Base-by-base conservation (phyloP, 2,113 vertebrate genomes). In the Aspidoscelis tigris region DNA sequence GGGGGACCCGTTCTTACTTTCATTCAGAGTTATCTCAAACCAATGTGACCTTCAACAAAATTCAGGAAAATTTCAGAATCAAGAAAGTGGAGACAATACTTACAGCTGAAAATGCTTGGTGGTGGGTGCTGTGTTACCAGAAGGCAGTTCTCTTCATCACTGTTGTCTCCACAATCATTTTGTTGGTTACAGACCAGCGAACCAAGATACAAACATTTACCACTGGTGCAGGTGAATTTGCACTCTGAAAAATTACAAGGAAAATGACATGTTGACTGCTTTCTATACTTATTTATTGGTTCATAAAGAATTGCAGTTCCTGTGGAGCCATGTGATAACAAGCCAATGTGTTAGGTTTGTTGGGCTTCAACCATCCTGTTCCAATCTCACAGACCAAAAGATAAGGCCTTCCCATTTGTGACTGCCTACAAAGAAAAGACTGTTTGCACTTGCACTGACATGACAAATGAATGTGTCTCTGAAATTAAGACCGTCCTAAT, bases 131-230 rank as follows among this genome's bases (percentile, higher is more conserved):
- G 97, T 33, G 98, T 99, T 95, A 98, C 98, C 95, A 98, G 95
- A 43, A 98, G 97, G 91, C 98, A 99, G 95, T 98, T 98, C 93
- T 99, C 98, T 95, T 99, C 98, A 93, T 99, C 98, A 86, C 98
- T 99, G 95, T 99, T 98, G 96, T 99, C 98, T 83, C 98, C 98
- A 94, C 98, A 99, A 96, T 99, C 98, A 87, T 99, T 98, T 95
- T 98, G 96, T 93, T 98, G 98, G 96, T 99, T 98, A 96, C 98
- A 99, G 96, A 99, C 97, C 96, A 98, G 92, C 58, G 98, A 98
- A 91, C 97, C 97, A 94, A 98, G 97, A 94, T 97, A 97, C 95
- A 99, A 96, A 95, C 98, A 99, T 94, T 98, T 98, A 93, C 98
- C 98, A 94, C 98, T 99, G 95, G 97, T 97, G 94, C 98, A 99